Evolutionary conservation across 2,888 invertebrate genomes (phyloP).

Genomic region (Pristionchus arcanus): DNA sequence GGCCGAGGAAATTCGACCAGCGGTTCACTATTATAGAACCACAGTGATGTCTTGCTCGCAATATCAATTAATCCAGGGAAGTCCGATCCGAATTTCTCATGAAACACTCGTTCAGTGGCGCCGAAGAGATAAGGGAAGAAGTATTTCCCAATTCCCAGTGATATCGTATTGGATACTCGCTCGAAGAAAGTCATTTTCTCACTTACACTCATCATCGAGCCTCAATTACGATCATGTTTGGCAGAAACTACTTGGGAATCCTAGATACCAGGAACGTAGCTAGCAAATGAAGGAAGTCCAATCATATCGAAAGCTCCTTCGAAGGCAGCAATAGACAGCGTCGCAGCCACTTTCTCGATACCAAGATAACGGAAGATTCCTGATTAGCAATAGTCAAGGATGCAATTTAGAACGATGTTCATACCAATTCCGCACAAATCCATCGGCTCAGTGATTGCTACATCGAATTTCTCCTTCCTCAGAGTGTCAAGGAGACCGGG

Average conservation of each 20-base stretch:
- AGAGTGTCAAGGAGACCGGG: background rate
- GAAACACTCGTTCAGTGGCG: background rate
- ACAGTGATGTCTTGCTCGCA: background rate
- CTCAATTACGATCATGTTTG: background rate
- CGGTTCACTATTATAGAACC: conserved; percentile 43
- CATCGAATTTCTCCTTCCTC: conserved; percentile 26
- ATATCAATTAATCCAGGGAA: background rate
- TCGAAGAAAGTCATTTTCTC: conserved; percentile 51
- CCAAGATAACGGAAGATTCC: conserved; percentile 48
- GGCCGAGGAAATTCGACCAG: conserved; percentile 41
- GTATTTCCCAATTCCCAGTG: background rate
- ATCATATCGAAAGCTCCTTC: conserved; percentile 31
- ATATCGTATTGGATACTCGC: background rate
- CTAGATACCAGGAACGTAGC: conserved; percentile 50
- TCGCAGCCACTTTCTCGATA: background rate
- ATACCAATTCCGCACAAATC: conserved; percentile 7
- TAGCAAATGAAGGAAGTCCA: conserved; percentile 36
- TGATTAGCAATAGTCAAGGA: background rate
- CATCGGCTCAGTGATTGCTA: conserved; percentile 22
- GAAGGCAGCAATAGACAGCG: background rate
- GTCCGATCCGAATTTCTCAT: background rate
- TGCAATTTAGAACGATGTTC: background rate
- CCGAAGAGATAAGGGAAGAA: background rate
- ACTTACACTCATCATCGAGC: background rate
- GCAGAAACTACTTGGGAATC: background rate